These are phyloP conservation scores for Temnothorax curvispinosus DNA, from an alignment of 1,140 invertebrate genomes.

Conservation along the genomic window DNA sequence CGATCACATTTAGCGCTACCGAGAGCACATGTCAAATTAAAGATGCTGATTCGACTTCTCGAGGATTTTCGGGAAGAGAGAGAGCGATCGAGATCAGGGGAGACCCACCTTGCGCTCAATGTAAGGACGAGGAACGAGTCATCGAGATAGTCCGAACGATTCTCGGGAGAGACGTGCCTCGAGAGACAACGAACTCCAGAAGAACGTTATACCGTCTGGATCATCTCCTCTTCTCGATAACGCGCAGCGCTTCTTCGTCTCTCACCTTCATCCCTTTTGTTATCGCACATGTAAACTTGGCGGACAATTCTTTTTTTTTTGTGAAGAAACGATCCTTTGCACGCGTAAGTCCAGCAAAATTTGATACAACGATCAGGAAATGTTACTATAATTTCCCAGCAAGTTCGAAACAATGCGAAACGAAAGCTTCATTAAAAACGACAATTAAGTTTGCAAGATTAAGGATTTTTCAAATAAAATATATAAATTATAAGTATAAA, in stretches of 20 bases:
- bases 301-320: slow-evolving; percentile 56
- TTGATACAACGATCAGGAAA: slow-evolving; percentile 2
- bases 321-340: slow-evolving; percentile 70
- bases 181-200: slow-evolving; percentile 81
- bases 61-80: slow-evolving; percentile 11
- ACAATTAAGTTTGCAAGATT: not conserved
- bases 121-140: slow-evolving; percentile 77
- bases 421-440: slow-evolving; percentile 8
- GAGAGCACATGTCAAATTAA: slow-evolving; percentile 18
- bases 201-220: slow-evolving; percentile 74
- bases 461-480: not conserved
- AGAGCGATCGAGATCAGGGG: slow-evolving; percentile 65
- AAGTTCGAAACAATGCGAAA: not conserved
- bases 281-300: slow-evolving; percentile 51
- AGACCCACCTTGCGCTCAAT: slow-evolving; percentile 61
- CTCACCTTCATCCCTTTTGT: slow-evolving; percentile 28
- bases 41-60: not conserved
- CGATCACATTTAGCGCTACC: not conserved
- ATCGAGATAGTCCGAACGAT: slow-evolving; percentile 79
- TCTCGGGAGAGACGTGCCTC: slow-evolving; percentile 81
- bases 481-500: not conserved
- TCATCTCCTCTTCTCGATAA: slow-evolving; percentile 75
- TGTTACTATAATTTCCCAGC: not conserved
- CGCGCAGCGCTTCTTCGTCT: slow-evolving; percentile 69
- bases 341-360: slow-evolving; percentile 62